These are phyloP conservation scores for Spinus olivaceus DNA, from an alignment of 2,797 vertebrate genomes.

Conservation along the genomic window DNA sequence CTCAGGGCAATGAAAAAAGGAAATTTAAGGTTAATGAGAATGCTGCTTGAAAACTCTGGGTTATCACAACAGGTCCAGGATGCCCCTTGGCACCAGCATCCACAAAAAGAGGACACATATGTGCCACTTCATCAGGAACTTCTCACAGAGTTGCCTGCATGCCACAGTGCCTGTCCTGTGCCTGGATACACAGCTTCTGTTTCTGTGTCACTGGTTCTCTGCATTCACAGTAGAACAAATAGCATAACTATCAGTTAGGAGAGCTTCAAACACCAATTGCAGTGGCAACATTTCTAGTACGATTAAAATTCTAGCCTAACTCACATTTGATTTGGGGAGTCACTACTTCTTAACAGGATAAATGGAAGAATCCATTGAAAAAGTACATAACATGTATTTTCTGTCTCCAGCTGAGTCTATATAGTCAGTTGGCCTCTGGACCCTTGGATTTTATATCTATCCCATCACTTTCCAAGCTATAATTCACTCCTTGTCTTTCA, in stretches of 20 bases:
- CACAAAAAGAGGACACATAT: neutral
- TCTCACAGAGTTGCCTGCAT: fast-evolving
- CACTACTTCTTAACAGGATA: slow-evolving; percentile 64
- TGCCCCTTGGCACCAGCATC: neutral
- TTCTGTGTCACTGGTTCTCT: slow-evolving; percentile 21
- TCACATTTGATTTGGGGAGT: slow-evolving; percentile 67
- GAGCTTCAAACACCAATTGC: slow-evolving; percentile 49
- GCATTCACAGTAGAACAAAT: slow-evolving; percentile 52
- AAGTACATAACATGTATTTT: slow-evolving; percentile 66
- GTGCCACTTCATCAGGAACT: neutral
- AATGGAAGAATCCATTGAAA: slow-evolving; percentile 65
- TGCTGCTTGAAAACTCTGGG: neutral
- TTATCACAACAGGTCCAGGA: neutral
- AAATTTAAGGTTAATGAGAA: neutral
- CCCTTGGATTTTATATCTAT: slow-evolving; percentile 63
- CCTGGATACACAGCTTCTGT: neutral
- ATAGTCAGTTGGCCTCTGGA: slow-evolving; percentile 58
- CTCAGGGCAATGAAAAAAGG: neutral
- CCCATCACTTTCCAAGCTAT: slow-evolving; percentile 64
- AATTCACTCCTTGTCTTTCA: slow-evolving; percentile 67
- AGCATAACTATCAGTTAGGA: slow-evolving; percentile 47
- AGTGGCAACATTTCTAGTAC: slow-evolving; percentile 30
- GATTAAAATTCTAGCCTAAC: slow-evolving; percentile 67
- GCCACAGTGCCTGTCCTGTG: neutral
- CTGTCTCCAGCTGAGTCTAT: slow-evolving; percentile 60